Evolutionary conservation across 2,888 invertebrate genomes (phyloP), one percentile per base, ranked within the genome.

Genomic region (Creontiades dilutus): DNA sequence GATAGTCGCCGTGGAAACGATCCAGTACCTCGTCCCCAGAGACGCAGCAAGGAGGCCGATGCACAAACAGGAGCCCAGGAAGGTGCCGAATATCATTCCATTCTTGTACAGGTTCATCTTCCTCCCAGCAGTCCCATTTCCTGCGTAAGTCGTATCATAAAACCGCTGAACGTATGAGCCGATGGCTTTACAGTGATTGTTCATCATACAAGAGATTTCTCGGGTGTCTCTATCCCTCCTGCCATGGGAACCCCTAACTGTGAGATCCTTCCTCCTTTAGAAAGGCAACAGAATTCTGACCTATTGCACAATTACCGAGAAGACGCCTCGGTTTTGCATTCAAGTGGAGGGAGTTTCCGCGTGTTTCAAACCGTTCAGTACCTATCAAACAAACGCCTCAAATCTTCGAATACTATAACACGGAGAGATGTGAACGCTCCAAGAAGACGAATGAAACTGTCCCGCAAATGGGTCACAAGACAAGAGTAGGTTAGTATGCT

Each of bases 21-120:
- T 95, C 97, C 97, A 98, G 92, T 96, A 91, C 84, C 96, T 96
- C 5, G 97, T 97, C 0, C 96, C 97, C 91, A 97, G 94, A n/a
- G 97, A 96, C 61, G 96, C 96, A 16, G 97, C 96, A 11, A 97
- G 94, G 91, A 97, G 93, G 48, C 96, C 96, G 91, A 97, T 96
- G 91, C 96, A 96, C 91, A 96, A 93, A 93, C 97, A 95, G 90
- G 97, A 96, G 23, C 97, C 95, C 92, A 97, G 96, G 93, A 97
- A 97, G 61, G 97, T 97, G 92, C 96, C 95, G 92, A 96, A 96
- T 91, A 97, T 96, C 94, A 97, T 96, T 88, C 96, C 96, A 92
- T 96, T 94, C 92, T 96, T 96, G 92, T 96, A 96, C 93, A 96
- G 93, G 93, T 95, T 96, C 94, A 96, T 94, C 90, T 90, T 91